These are phyloP conservation scores for Todiramphus chloris DNA, from an alignment of 2,113 vertebrate genomes.

Conservation along the genomic window DNA sequence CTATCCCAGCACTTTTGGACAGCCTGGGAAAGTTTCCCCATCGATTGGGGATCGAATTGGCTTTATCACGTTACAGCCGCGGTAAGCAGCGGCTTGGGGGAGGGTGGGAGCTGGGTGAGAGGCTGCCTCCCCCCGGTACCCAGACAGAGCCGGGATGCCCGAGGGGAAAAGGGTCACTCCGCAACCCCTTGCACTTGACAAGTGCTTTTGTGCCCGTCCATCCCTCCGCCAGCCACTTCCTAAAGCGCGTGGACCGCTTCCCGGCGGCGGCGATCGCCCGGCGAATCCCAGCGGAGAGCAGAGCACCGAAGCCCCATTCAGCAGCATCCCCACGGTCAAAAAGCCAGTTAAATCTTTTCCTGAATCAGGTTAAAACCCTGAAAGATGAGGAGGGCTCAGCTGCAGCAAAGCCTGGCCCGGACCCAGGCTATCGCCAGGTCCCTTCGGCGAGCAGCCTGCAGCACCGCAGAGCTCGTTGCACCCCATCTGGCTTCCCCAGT, in stretches of 20 bases:
- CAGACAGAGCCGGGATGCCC: not conserved
- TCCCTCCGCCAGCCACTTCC: accelerated
- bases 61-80: not conserved
- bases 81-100: not conserved
- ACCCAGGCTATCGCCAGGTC: not conserved
- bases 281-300: accelerated
- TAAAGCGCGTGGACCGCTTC: accelerated
- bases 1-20: not conserved
- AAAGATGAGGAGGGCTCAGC: not conserved
- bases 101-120: not conserved
- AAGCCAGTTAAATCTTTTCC: not conserved
- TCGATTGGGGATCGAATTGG: not conserved
- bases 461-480: not conserved
- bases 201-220: not conserved
- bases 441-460: not conserved
- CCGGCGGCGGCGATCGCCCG: accelerated
- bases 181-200: not conserved
- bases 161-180: not conserved
- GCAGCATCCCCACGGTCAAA: not conserved
- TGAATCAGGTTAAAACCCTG: not conserved
- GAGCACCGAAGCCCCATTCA: not conserved
- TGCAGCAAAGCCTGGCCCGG: not conserved
- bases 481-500: not conserved
- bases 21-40: not conserved
- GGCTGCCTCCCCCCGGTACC: not conserved